Evolutionary conservation across 2,113 vertebrate genomes (phyloP).

Genomic region (Gallinago undulata): DNA sequence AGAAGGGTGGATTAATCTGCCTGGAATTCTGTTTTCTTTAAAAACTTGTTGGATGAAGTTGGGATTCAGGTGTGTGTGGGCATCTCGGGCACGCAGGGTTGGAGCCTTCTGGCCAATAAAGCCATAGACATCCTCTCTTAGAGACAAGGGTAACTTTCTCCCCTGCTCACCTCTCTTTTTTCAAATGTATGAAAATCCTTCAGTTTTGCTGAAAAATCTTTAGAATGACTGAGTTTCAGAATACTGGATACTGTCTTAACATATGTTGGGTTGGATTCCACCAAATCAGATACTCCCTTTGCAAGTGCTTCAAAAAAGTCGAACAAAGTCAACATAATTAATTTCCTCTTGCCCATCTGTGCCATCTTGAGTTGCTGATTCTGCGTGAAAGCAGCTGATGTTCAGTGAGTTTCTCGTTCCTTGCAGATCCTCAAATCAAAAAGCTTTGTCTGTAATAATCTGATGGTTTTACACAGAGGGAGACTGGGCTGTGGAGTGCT

Average conservation of each 20-base stretch:
- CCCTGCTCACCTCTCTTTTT: not conserved
- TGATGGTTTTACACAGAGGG: not conserved
- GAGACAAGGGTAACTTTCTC: not conserved
- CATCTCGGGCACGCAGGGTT: not conserved
- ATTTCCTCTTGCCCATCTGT: not conserved
- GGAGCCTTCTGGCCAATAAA: not conserved
- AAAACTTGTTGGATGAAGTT: not conserved
- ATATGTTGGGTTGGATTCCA: fast-evolving
- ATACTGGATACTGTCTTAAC: not conserved
- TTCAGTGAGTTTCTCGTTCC: not conserved
- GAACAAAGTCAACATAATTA: not conserved
- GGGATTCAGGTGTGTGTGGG: not conserved
- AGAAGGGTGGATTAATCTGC: not conserved
- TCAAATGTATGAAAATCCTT: not conserved
- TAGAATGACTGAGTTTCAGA: not conserved
- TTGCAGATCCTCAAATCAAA: not conserved
- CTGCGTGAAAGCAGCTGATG: not conserved
- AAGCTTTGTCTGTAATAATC: not conserved
- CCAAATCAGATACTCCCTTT: not conserved
- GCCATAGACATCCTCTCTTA: not conserved
- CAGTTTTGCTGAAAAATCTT: not conserved
- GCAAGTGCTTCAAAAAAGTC: not conserved
- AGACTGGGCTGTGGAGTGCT: not conserved
- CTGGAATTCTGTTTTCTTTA: not conserved
- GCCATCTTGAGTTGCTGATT: not conserved